These are phyloP conservation scores for Drosophila kohkoa DNA, from an alignment of 1,140 invertebrate genomes.

Conservation along the genomic window DNA sequence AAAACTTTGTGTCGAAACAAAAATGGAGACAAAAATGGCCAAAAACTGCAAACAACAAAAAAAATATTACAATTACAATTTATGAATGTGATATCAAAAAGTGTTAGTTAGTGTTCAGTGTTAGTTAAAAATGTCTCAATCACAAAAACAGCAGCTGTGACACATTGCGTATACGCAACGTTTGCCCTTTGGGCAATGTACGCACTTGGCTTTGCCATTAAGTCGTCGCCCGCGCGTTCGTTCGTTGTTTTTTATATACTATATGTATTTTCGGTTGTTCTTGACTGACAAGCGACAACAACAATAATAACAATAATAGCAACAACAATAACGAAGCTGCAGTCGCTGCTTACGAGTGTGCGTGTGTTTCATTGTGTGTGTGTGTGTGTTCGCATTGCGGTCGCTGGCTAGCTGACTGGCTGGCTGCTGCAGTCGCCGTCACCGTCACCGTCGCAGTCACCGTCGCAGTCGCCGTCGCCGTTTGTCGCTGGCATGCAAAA, in stretches of 20 bases:
- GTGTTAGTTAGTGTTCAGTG: slow-evolving; percentile 1
- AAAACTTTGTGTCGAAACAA: background rate
- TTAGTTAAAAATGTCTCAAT: slow-evolving; percentile 13
- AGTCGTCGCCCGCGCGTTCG: slow-evolving; percentile 54
- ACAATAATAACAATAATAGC: slow-evolving; percentile 29
- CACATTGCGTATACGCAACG: slow-evolving; percentile 71
- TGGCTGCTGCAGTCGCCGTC: slow-evolving; percentile 13
- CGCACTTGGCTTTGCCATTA: slow-evolving; percentile 51
- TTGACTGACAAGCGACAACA: slow-evolving; percentile 52
- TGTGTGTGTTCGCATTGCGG: slow-evolving; percentile 30
- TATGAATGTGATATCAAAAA: background rate
- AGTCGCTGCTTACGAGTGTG: slow-evolving; percentile 42
- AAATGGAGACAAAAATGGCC: background rate
- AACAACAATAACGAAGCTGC: slow-evolving; percentile 66
- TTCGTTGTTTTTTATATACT: slow-evolving; percentile 34
- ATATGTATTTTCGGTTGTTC: slow-evolving; percentile 61
- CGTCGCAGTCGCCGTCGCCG: slow-evolving; percentile 55
- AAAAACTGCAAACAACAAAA: background rate
- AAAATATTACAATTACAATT: background rate
- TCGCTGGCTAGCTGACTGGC: slow-evolving; percentile 50
- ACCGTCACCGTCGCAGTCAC: slow-evolving; percentile 34
- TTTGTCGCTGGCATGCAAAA: slow-evolving; percentile 73
- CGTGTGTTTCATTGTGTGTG: slow-evolving; percentile 14
- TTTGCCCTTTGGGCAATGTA: slow-evolving; percentile 52
- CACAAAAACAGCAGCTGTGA: slow-evolving; percentile 20